Conservation (phyloP, 2,888 invertebrate genomes). For the Steinernema hermaphroditum region DNA sequence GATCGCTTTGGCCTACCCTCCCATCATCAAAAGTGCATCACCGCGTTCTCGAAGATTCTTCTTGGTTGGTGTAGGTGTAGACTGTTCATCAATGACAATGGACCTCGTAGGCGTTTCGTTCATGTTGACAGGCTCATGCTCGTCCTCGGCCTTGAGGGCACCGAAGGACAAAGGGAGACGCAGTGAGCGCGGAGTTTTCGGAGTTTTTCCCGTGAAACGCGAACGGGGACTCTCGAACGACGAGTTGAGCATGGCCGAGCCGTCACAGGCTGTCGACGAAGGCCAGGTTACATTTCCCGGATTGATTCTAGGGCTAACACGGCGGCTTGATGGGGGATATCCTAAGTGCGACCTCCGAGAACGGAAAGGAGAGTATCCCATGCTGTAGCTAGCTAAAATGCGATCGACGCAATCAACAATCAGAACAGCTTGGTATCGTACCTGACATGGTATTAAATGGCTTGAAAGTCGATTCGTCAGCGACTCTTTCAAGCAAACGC, state of each 20-base stretch:
- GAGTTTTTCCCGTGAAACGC: background rate
- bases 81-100: background rate
- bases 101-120: background rate
- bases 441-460: too few relatives aligned
- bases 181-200: background rate
- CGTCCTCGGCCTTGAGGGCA: background rate
- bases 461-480: background rate
- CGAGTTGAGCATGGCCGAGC: background rate
- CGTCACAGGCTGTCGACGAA: background rate
- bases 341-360: background rate
- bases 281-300: background rate
- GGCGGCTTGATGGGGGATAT: background rate
- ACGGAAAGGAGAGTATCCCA: background rate
- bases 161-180: background rate
- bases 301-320: background rate
- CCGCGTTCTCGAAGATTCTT: background rate
- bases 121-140: background rate
- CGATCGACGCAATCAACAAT: too few relatives aligned
- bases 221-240: slow-evolving; percentile 10
- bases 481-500: background rate
- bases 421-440: too few relatives aligned
- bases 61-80: background rate
- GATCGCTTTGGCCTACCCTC: background rate
- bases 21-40: background rate
- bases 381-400: background rate